Conservation (phyloP, 2,113 vertebrate species). For the Acanthisitta chloris region DNA sequence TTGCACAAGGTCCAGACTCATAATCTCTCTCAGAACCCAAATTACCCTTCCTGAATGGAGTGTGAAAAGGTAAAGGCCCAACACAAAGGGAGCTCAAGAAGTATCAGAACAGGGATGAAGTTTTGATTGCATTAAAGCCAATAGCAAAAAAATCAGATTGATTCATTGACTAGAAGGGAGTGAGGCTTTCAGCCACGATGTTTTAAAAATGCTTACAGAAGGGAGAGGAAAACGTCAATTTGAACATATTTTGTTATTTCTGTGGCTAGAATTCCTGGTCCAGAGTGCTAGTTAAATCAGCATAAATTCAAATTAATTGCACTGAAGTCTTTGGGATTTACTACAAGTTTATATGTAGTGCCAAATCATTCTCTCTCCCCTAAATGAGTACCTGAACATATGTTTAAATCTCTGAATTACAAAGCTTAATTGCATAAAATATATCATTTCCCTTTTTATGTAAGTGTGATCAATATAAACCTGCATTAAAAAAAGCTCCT, state of each 20-base stretch:
- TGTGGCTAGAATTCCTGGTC: neutral
- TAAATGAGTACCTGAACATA: neutral
- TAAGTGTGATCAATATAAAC: constrained; percentile 14
- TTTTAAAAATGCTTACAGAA: neutral
- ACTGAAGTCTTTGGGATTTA: neutral
- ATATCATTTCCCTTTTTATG: neutral
- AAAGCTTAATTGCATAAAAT: constrained; percentile 15
- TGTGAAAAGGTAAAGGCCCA: neutral
- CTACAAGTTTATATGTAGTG: neutral
- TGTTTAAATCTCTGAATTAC: constrained; percentile 26
- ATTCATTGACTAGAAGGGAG: neutral
- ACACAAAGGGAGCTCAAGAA: neutral
- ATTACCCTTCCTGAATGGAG: neutral
- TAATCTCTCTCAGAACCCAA: neutral
- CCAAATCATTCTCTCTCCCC: neutral
- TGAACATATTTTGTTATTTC: neutral
- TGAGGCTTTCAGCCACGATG: neutral
- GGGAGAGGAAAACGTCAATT: neutral
- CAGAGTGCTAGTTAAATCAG: neutral
- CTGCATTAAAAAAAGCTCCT: constrained; percentile 2
- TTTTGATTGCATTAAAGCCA: neutral
- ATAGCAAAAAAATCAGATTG: neutral
- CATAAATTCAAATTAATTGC: neutral
- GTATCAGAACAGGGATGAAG: neutral
- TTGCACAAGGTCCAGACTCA: neutral